Base-by-base conservation (phyloP, 2,888 invertebrate species). In the Amorpha juglandis region DNA sequence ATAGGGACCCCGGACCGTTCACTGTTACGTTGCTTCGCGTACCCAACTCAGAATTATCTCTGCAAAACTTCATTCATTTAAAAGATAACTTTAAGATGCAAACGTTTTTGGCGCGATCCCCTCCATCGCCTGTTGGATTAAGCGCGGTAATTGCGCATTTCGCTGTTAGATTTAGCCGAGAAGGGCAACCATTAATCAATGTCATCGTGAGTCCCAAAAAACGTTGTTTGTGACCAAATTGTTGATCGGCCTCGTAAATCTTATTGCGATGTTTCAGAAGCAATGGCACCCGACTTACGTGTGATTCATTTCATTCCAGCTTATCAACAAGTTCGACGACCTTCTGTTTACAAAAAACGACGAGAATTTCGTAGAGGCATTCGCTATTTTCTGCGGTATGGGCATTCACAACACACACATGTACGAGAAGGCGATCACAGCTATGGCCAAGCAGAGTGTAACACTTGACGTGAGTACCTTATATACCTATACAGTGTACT, bases 371-470 rank as follows among this genome's bases (percentile, higher is more conserved):
- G 98, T 99, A 73, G 98, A 99, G 91, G 98, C 99, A 2, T 99
- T 99, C 90, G 98, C 98, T 71, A 98, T 99, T 79, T 99, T 99
- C 93, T 98, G 98, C 92, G 99, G 99, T 47, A 98, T 99, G 97
- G 99, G 99, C 65, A 98, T 99, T 70, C 98, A 98, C 91, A 99
- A 99, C 86, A 98, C 98, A 65, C 97, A 98, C 87, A 98, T 98
- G 98, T 99, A 98, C 85, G 98, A 99, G 91, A 98, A 97, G 89
- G 98, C 98, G 51, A 96, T 98, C 86, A 97, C 97, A 69, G 98
- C 98, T 19, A 98, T 98, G 96, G 98, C 98, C 67, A 98, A 98
- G 87, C 98, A 99, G 89, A 98, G 97, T 83, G 98, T 99, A 71
- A 98, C 98, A 6, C 93, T 99, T 78, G 99, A 99, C 87, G 97